Evolutionary conservation across 35 echinoderm and acorn worm genomes (phyloP).

Genomic region (Ophiothrix spiculata): DNA sequence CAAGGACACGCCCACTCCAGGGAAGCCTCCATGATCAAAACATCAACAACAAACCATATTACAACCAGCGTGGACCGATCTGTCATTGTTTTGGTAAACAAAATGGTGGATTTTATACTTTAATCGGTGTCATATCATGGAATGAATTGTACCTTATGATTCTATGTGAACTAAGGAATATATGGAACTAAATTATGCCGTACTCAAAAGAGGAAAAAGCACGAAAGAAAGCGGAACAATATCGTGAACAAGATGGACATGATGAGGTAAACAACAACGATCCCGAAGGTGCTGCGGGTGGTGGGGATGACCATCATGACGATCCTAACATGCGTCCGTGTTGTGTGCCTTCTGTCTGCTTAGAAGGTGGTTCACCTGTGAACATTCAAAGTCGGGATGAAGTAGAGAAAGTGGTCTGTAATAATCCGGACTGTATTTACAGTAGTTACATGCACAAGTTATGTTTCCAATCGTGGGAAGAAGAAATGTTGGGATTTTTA

Average conservation of each 20-base stretch:
- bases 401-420: conserved; percentile 94
- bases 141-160: conserved; percentile 10
- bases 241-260: conserved; percentile 65
- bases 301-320: conserved; percentile 12
- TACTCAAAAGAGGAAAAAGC: conserved; percentile 84
- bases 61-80: conserved; percentile 9
- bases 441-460: conserved; percentile 87
- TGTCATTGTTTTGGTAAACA: background rate
- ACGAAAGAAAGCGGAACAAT: conserved; percentile 77
- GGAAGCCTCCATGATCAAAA: background rate
- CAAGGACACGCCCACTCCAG: conserved; percentile 13
- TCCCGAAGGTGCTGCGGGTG: background rate
- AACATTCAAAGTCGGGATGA: conserved; percentile 86
- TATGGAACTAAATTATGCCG: conserved; percentile 61
- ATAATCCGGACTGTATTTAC: conserved; percentile 82
- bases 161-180: conserved; percentile 7
- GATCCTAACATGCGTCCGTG: conserved; percentile 51
- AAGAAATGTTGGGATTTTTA: conserved; percentile 88
- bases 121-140: background rate
- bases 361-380: conserved; percentile 48
- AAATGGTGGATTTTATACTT: background rate
- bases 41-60: conserved; percentile 13
- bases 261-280: conserved; percentile 69
- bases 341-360: conserved; percentile 87
- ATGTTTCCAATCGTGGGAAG: conserved; percentile 91